A percentile compares a stretch with the other conserved stretches of the same genome.
phyloP scores from a whole-genome alignment of 1,140 invertebrate genomes.

The Drosophila elegans region DNA sequence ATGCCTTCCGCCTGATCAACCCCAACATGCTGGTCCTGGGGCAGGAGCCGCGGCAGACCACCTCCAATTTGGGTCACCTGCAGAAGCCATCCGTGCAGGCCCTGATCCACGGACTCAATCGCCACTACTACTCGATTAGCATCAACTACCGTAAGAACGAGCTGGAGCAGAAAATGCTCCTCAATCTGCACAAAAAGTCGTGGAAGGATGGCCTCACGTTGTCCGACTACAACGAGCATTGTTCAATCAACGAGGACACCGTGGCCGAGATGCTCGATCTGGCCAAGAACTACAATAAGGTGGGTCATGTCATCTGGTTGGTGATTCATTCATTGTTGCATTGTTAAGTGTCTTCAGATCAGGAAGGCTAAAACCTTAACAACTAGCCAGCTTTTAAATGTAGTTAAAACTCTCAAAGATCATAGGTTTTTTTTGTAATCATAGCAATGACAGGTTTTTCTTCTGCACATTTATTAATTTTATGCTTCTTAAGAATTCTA shows the following conservation, averaged over 20 bases:
- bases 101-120: conserved; percentile 98
- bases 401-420: too few relatives aligned
- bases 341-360: neutral
- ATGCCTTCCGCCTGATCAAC: conserved; percentile 98
- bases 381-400: too few relatives aligned
- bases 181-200: conserved; percentile 99
- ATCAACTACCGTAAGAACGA: conserved; percentile 99
- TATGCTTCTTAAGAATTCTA: too few relatives aligned
- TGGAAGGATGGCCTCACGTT: conserved; percentile 99
- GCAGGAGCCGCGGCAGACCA: conserved; percentile 99
- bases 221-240: conserved; percentile 97
- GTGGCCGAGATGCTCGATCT: conserved; percentile 98
- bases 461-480: too few relatives aligned
- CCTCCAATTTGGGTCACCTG: conserved; percentile 99
- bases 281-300: conserved; percentile 99
- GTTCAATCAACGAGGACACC: conserved; percentile 95
- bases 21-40: conserved; percentile 99
- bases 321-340: neutral
- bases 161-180: conserved; percentile 99
- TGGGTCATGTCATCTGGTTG: conserved; percentile 63
- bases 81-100: conserved; percentile 99
- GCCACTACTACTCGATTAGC: conserved; percentile 99
- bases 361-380: too few relatives aligned
- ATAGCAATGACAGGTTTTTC: too few relatives aligned
- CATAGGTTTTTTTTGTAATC: too few relatives aligned